Conservation (phyloP, 2,888 invertebrate genomes). For the Drosophila kokeensis region DNA sequence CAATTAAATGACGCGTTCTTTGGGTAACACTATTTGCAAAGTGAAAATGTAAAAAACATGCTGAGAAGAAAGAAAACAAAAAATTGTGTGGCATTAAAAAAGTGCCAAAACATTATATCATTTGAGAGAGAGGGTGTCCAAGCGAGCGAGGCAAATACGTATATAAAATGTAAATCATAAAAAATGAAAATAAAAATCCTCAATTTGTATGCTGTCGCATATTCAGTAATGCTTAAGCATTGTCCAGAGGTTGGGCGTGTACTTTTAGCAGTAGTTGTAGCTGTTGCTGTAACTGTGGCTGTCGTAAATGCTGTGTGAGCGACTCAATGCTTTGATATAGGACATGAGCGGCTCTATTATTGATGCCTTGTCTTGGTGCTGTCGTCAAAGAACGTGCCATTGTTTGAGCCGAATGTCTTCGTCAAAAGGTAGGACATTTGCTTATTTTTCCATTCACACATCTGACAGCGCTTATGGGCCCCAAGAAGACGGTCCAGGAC, state of each 20-base stretch:
- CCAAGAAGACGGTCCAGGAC: constrained; percentile 16
- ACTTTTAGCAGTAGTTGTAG: constrained; percentile 9
- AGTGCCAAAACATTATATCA: constrained; percentile 67
- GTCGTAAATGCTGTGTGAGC: constrained; percentile 61
- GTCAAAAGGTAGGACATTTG: constrained; percentile 71
- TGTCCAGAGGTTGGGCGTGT: constrained; percentile 48
- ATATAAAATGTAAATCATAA: constrained; percentile 61
- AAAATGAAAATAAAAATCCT: constrained; percentile 77
- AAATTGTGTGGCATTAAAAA: constrained; percentile 64
- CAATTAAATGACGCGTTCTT: constrained; percentile 67
- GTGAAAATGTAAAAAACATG: constrained; percentile 30
- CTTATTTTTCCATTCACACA: constrained; percentile 69
- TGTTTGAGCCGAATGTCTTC: constrained; percentile 72
- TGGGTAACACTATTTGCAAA: constrained; percentile 66
- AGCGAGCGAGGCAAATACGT: constrained; percentile 52
- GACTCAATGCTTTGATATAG: constrained; percentile 66
- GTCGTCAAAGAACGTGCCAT: constrained; percentile 69
- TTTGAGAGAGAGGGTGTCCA: constrained; percentile 19
- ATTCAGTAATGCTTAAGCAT: constrained; percentile 70
- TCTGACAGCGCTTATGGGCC: constrained; percentile 54
- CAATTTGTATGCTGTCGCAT: constrained; percentile 81
- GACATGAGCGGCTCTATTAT: constrained; percentile 70
- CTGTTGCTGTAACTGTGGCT: constrained; percentile 8
- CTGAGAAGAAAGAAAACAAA: constrained; percentile 24
- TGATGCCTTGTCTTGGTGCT: constrained; percentile 58